Evolutionary conservation across 2,888 invertebrate species (phyloP).

Genomic region (Cordilura impudica): DNA sequence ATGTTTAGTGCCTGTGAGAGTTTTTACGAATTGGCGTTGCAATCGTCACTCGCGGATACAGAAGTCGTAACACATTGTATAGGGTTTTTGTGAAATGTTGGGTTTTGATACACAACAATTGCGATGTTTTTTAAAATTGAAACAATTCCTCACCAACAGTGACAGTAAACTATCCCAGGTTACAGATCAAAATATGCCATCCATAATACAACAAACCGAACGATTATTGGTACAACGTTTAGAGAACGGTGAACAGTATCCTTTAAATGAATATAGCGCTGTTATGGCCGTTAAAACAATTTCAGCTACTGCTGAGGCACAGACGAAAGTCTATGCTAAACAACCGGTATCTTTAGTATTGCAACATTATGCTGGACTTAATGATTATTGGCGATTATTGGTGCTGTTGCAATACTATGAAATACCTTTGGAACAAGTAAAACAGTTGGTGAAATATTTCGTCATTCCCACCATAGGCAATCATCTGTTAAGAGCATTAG

Average conservation of each 20-base stretch:
- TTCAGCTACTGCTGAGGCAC: conserved; percentile 68
- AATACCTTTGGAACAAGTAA: conserved; percentile 80
- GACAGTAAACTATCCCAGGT: not conserved
- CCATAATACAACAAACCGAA: conserved; percentile 65
- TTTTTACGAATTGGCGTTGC: conserved; percentile 83
- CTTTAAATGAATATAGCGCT: conserved; percentile 71
- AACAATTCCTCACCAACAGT: conserved; percentile 72
- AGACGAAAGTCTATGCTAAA: not conserved
- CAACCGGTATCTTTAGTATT: conserved; percentile 76
- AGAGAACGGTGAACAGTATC: conserved; percentile 65
- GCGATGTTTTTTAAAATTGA: conserved; percentile 82
- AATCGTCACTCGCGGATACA: conserved; percentile 81
- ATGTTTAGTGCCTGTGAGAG: conserved; percentile 82
- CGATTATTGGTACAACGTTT: conserved; percentile 65
- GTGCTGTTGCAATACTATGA: conserved; percentile 84
- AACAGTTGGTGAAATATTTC: conserved; percentile 69
- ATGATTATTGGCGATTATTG: conserved; percentile 86
- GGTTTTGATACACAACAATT: conserved; percentile 84
- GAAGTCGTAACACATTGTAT: conserved; percentile 84
- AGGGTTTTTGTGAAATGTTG: conserved; percentile 87
- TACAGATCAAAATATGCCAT: conserved; percentile 2
- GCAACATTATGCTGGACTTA: conserved; percentile 80
- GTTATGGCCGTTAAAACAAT: conserved; percentile 69
- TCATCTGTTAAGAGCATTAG: conserved; percentile 73
- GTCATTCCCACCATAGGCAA: conserved; percentile 70